phyloP scores from a whole-genome alignment of 35 echinoderm and acorn worm genomes.

The Amphiura filiformis region DNA sequence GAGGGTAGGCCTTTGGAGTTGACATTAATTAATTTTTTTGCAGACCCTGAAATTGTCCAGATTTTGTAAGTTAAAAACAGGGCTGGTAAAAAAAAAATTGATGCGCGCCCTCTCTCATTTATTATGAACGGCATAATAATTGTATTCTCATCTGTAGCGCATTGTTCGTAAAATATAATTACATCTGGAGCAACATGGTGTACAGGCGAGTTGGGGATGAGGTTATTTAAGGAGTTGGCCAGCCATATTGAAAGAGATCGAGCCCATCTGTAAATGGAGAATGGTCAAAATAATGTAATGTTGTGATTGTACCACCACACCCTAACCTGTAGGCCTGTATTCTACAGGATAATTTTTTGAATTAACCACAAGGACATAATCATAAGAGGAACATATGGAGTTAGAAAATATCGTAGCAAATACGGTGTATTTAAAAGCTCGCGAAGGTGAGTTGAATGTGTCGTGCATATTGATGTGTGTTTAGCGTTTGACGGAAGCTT shows the following conservation, averaged over 20 bases:
- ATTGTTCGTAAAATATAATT: neutral
- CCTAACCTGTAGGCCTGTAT: neutral
- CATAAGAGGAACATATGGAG: conserved; percentile 76
- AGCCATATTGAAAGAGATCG: neutral
- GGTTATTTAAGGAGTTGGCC: neutral
- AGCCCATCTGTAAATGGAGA: neutral
- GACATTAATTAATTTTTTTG: too few species aligned
- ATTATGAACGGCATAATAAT: neutral
- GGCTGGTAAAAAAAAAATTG: neutral
- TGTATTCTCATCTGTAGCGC: too few species aligned
- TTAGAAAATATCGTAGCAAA: conserved; percentile 99
- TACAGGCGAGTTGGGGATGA: neutral
- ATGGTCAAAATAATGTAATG: neutral
- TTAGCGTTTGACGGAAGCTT: too few species aligned
- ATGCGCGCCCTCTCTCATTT: neutral
- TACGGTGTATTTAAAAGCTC: conserved; percentile 96
- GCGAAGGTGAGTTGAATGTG: conserved; percentile 98
- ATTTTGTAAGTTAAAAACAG: too few species aligned
- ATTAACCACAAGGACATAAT: neutral
- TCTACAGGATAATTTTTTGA: neutral
- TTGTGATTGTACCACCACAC: neutral
- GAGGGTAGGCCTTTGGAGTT: too few species aligned
- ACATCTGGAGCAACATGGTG: too few species aligned
- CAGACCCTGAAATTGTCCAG: too few species aligned
- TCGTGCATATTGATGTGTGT: too few species aligned